Evolutionary conservation across 1,140 invertebrate species (phyloP).

Genomic region (Zaprionus taronus): DNA sequence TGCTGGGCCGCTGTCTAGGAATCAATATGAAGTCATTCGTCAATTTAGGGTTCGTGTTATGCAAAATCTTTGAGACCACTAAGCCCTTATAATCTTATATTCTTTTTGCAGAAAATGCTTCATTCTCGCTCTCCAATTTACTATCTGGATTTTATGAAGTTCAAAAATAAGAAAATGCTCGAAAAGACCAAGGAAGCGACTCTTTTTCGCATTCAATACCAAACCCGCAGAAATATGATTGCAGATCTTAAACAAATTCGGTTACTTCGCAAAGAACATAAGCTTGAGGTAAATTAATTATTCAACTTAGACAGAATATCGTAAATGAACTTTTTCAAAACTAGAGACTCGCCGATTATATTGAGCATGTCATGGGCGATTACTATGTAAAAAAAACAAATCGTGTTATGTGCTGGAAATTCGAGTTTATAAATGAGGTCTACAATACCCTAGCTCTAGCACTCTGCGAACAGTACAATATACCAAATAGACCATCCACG

Average conservation of each 20-base stretch:
- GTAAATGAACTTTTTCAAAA: background rate
- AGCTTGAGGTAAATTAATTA: slow-evolving; percentile 26
- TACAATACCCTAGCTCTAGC: slow-evolving; percentile 75
- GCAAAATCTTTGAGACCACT: background rate
- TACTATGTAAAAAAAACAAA: slow-evolving; percentile 73
- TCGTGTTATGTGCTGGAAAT: slow-evolving; percentile 82
- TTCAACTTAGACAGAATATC: background rate
- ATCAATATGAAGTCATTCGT: slow-evolving; percentile 64
- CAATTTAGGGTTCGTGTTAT: slow-evolving; percentile 55
- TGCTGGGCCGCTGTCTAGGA: slow-evolving; percentile 24
- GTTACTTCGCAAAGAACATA: slow-evolving; percentile 37
- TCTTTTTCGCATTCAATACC: slow-evolving; percentile 71
- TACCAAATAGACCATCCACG: slow-evolving; percentile 9
- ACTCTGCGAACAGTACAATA: slow-evolving; percentile 54
- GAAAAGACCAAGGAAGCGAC: slow-evolving; percentile 55
- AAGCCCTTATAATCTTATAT: background rate
- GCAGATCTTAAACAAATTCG: slow-evolving; percentile 54
- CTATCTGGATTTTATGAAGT: slow-evolving; percentile 56
- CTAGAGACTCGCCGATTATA: slow-evolving; percentile 8
- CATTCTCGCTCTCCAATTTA: slow-evolving; percentile 71
- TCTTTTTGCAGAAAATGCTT: slow-evolving; percentile 67
- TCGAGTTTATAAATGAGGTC: slow-evolving; percentile 76
- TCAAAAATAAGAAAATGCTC: slow-evolving; percentile 58
- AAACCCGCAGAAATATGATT: slow-evolving; percentile 76
- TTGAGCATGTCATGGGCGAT: slow-evolving; percentile 66